Conservation (phyloP, 1,140 invertebrate species). For the Hylaeus volcanicus region DNA sequence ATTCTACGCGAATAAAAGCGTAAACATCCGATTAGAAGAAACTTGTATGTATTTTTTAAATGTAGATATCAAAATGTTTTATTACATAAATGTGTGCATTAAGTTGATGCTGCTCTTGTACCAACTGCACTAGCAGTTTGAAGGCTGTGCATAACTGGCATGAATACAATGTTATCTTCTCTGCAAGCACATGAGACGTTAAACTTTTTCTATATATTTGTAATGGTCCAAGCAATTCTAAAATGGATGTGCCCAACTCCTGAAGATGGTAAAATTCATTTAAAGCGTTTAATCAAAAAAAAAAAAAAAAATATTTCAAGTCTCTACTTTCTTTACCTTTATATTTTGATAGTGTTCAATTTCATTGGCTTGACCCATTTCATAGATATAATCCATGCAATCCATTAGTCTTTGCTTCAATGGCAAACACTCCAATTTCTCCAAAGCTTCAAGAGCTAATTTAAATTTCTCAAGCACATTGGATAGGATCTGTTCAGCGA, state of each 20-base stretch:
- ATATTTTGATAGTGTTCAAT: conserved; percentile 79
- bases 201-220: conserved; percentile 73
- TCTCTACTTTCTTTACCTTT: conserved; percentile 63
- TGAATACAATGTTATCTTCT: conserved; percentile 73
- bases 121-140: conserved; percentile 70
- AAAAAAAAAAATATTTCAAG: conserved; percentile 6
- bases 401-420: conserved; percentile 74
- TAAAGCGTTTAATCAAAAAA: background rate
- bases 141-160: conserved; percentile 73
- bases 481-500: conserved; percentile 49
- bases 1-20: conserved; percentile 58
- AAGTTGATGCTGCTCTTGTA: conserved; percentile 74
- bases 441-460: conserved; percentile 67
- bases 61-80: conserved; percentile 37
- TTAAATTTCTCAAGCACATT: conserved; percentile 65
- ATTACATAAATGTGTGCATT: conserved; percentile 75
- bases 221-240: conserved; percentile 72
- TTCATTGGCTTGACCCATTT: conserved; percentile 73
- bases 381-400: conserved; percentile 72
- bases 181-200: conserved; percentile 62
- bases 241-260: conserved; percentile 75
- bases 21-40: conserved; percentile 10
- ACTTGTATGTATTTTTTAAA: conserved; percentile 1
- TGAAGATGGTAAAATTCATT: conserved; percentile 44
- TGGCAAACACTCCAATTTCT: conserved; percentile 72